Percentiles rank a stretch among this genome's conserved stretches.
Evolutionary conservation across 92 coral and sea anemone species (phyloP).

Genomic region (Ricordea florida): DNA sequence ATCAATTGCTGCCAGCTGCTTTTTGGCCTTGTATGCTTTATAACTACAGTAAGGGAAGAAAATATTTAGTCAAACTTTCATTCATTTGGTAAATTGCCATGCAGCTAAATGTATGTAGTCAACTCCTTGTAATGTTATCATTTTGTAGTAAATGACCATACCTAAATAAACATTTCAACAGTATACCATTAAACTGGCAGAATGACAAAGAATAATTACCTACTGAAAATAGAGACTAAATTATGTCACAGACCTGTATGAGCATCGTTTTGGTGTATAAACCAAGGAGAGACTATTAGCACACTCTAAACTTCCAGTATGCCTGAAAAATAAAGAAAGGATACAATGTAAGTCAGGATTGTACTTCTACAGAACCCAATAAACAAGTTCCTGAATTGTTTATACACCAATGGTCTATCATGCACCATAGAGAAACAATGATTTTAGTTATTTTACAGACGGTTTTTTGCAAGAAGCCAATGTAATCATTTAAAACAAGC

Average conservation of each 20-base stretch:
- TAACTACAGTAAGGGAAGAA: conserved; percentile 11
- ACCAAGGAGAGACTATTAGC: conserved; percentile 33
- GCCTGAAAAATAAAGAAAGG: conserved; percentile 11
- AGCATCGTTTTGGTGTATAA: conserved; percentile 31
- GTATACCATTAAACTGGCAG: no score
- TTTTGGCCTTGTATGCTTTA: conserved; percentile 50
- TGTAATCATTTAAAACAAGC: no score
- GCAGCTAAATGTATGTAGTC: not conserved
- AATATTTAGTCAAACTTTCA: not conserved
- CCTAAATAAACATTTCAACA: not conserved
- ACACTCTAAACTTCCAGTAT: conserved; percentile 46
- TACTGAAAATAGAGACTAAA: not conserved
- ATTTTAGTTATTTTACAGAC: no score
- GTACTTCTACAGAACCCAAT: no score
- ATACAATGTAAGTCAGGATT: not conserved
- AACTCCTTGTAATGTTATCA: not conserved
- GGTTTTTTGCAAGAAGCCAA: no score
- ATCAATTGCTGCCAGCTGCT: conserved; percentile 57
- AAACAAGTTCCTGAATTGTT: no score
- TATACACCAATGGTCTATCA: no score
- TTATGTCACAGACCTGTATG: conserved; percentile 11
- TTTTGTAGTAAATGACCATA: not conserved
- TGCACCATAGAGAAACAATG: no score
- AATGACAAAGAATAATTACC: no score
- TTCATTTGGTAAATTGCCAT: not conserved